Base-by-base conservation (phyloP, 2,797 vertebrate genomes). In the Poeciliopsis turneri region DNA sequence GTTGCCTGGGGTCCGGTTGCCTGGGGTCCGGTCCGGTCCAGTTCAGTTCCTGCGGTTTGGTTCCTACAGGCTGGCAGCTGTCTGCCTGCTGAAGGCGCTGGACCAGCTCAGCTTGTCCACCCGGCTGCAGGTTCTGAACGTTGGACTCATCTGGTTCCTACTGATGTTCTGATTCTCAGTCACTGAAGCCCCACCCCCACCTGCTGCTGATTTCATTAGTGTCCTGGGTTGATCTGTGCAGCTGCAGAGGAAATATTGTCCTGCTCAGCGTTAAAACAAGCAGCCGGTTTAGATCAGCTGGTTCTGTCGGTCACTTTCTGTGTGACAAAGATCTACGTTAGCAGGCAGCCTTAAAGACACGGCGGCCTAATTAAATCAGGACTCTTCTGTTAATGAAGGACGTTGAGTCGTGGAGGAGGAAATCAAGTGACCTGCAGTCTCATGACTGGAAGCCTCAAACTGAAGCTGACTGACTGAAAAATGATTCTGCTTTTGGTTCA, bases 371-470 rank as follows among this genome's bases (percentile, higher is more conserved):
- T 16, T 23, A 30, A n/a, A 77, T 53, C 13, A 28, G 6, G 36
- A 11, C 13, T 8, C 43, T 69, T 94, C 13, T 8, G 36, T 61
- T 94, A 93, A 94, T 92, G 88, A 88, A 80, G 80, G 87, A 88
- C 92, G 70, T 90, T 82, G 76, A 74, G 93, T 88, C 77, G 69
- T 83, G 79, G 70, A 55, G 78, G 66, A 91, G 33, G 80, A 57
- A 43, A 85, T 94, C 92, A 91, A 82, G 84, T 92, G 93, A 94
- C 86, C 82, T 82, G 78, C 77, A 70, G 91, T 90, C 93, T 74
- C 89, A 90, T 94, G 93, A 94, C 93, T 47, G 3, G 20, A 1
- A 66, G 61, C 61, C 33, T 36, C 16, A 18, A 39, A 66, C 61
- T 36, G 61, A 64, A 36, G 2, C 33, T 36, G 33, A 39, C 23